Percentiles rank a stretch among this genome's conserved stretches.
Conservation (phyloP, 1,140 invertebrate species). For the Batillaria attramentaria region DNA sequence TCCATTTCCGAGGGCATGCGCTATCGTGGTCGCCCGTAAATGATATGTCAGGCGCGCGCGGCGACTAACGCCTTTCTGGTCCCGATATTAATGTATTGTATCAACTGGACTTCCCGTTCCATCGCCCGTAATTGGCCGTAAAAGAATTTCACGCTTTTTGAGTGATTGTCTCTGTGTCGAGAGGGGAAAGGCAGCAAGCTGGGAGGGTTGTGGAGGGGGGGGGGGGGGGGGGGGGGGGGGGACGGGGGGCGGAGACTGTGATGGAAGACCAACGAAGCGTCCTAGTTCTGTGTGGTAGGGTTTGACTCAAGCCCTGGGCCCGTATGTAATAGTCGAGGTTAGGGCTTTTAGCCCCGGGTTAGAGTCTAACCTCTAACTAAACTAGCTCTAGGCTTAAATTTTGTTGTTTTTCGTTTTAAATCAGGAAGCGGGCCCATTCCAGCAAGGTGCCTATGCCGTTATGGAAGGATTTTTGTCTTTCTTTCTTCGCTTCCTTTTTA, state of each 20-base stretch:
- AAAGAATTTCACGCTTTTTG: constrained; percentile 45
- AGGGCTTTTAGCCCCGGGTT: too few species aligned
- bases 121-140: constrained; percentile 44
- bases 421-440: too few species aligned
- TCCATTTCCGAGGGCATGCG: constrained; percentile 39
- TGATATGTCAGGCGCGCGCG: constrained; percentile 19
- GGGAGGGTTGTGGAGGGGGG: constrained; percentile 9
- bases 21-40: constrained; percentile 24
- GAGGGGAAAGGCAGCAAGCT: constrained; percentile 27
- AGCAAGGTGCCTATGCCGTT: too few species aligned
- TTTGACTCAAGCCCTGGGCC: too few species aligned
- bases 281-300: too few species aligned
- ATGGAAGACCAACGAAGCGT: too few species aligned
- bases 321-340: too few species aligned
- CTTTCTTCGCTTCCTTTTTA: too few species aligned
- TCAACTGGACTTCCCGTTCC: constrained; percentile 31
- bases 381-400: too few species aligned
- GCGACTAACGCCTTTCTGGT: not conserved
- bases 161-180: constrained; percentile 37
- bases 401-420: too few species aligned
- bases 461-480: too few species aligned
- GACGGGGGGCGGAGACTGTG: not conserved
- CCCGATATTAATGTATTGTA: constrained; percentile 48
- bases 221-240: not conserved
- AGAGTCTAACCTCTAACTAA: too few species aligned